Percentiles rank a stretch among this genome's conserved stretches.
phyloP scores from a whole-genome alignment of 2,888 invertebrate species.

The Proisotoma minuta region DNA sequence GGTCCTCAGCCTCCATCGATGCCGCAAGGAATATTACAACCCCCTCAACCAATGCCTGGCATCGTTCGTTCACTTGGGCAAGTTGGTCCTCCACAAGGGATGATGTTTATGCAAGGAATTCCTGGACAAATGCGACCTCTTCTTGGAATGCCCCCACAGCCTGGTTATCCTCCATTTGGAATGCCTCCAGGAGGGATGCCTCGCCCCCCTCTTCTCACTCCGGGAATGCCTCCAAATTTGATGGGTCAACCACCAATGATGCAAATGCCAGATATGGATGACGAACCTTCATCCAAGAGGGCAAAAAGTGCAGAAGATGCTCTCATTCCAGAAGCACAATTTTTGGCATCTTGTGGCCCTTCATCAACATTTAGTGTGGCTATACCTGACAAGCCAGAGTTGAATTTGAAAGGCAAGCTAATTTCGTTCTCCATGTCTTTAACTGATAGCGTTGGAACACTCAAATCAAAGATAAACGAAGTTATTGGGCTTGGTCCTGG shows the following conservation, averaged over 20 bases:
- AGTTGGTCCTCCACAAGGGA: constrained; percentile 25
- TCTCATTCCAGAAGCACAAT: constrained; percentile 81
- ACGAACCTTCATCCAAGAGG: constrained; percentile 83
- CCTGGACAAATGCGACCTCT: constrained; percentile 53
- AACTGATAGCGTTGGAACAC: constrained; percentile 70
- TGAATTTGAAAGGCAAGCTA: constrained; percentile 89
- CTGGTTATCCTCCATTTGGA: constrained; percentile 20
- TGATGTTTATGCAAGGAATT: constrained; percentile 32
- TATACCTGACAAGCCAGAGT: constrained; percentile 84
- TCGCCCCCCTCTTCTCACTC: constrained; percentile 7
- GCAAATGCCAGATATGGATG: constrained; percentile 59
- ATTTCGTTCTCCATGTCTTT: constrained; percentile 72
- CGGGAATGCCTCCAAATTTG: constrained; percentile 15
- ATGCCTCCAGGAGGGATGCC: constrained; percentile 9
- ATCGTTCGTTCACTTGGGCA: constrained; percentile 39
- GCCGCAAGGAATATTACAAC: constrained; percentile 34
- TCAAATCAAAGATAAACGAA: constrained; percentile 83
- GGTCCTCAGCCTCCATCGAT: constrained; percentile 52
- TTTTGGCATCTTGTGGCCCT: constrained; percentile 66
- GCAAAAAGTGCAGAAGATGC: constrained; percentile 80
- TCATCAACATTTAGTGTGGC: constrained; percentile 76
- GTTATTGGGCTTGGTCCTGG: constrained; percentile 89
- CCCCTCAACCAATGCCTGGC: constrained; percentile 55
- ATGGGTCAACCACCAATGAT: constrained; percentile 37
- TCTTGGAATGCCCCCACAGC: constrained; percentile 54